Conservation (phyloP, 2,797 vertebrate genomes). For the Phrynocephalus forsythii region DNA sequence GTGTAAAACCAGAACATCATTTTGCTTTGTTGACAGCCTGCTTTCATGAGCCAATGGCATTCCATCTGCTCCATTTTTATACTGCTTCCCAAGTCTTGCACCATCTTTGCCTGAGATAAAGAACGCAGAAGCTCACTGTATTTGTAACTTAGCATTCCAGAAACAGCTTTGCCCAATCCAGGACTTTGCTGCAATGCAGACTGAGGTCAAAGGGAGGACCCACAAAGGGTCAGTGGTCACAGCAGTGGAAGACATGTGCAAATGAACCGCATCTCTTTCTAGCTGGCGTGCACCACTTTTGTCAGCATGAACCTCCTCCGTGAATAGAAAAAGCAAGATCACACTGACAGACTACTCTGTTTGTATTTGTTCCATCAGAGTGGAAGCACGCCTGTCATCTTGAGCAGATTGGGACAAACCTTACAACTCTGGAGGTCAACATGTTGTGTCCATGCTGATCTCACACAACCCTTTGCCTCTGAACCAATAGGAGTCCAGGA, state of each 20-base stretch:
- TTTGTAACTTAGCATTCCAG: too few relatives aligned
- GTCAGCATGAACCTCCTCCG: neutral
- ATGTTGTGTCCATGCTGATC: slow-evolving; percentile 26
- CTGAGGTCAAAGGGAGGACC: neutral
- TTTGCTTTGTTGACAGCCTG: too few relatives aligned
- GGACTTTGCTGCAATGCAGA: neutral
- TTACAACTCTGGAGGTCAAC: slow-evolving; percentile 31
- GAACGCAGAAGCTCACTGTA: too few relatives aligned
- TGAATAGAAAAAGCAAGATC: neutral
- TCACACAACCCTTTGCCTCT: fast-evolving
- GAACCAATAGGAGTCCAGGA: neutral
- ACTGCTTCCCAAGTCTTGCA: too few relatives aligned
- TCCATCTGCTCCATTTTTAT: too few relatives aligned
- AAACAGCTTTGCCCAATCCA: too few relatives aligned
- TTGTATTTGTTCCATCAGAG: slow-evolving; percentile 31
- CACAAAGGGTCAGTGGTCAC: neutral
- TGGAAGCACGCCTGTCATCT: neutral
- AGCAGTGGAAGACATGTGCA: neutral
- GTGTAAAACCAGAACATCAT: too few relatives aligned
- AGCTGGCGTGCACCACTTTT: neutral
- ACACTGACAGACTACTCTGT: neutral
- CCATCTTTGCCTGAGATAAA: too few relatives aligned
- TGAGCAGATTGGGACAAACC: neutral
- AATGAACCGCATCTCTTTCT: slow-evolving; percentile 2
- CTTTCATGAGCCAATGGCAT: too few relatives aligned